phyloP scores from a whole-genome alignment of 2,888 invertebrate species.

The Himalopsyche kuldschensis region DNA sequence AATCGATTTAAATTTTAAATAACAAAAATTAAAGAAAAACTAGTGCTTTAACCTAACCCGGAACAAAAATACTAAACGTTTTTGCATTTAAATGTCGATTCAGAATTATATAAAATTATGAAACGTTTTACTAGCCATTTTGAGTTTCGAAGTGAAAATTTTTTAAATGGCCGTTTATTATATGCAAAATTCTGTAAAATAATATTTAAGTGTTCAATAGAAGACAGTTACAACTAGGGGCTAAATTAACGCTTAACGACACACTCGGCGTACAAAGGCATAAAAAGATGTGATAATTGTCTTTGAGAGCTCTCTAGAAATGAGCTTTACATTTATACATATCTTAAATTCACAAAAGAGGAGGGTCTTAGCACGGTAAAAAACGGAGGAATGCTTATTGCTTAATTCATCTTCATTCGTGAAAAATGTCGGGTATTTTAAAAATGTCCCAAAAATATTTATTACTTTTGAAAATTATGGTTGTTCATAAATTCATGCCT shows the following conservation, averaged over 20 bases:
- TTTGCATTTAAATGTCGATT: too few species aligned
- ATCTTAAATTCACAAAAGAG: background rate
- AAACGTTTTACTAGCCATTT: too few species aligned
- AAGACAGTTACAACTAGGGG: background rate
- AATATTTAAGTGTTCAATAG: background rate
- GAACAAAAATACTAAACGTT: too few species aligned
- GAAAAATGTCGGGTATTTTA: background rate
- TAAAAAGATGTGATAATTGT: conserved; percentile 1
- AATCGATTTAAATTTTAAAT: too few species aligned
- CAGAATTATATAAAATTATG: too few species aligned
- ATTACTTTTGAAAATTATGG: too few species aligned
- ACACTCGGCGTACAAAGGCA: background rate
- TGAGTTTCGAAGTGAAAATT: too few species aligned
- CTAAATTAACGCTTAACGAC: background rate
- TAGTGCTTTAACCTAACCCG: too few species aligned
- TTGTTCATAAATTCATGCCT: too few species aligned
- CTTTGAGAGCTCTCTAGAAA: background rate
- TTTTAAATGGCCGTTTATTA: too few species aligned
- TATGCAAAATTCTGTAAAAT: background rate
- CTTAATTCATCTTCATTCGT: background rate
- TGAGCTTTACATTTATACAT: background rate
- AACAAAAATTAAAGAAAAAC: too few species aligned
- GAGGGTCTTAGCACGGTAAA: background rate
- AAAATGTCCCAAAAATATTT: background rate
- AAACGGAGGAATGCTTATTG: background rate